Conservation (phyloP, 2,113 vertebrate genomes). For the Arenaria interpres region DNA sequence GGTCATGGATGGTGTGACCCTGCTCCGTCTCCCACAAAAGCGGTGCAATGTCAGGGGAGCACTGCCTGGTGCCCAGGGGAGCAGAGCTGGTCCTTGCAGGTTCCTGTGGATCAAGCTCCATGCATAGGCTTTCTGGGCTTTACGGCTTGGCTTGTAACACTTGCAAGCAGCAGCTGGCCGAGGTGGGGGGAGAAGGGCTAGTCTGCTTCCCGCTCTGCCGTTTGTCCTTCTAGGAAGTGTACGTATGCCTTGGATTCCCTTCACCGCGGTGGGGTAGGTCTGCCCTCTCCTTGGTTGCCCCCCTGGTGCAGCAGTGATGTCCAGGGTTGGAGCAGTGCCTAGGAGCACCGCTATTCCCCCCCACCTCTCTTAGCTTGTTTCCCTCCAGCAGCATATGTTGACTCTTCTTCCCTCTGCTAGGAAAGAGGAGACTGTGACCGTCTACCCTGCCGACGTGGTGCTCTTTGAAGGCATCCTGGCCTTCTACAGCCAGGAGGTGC, state of each 20-base stretch:
- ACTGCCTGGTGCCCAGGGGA: neutral
- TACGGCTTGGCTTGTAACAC: neutral
- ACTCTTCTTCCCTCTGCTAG: conserved; percentile 66
- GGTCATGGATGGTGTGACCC: neutral
- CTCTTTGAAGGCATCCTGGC: conserved; percentile 96
- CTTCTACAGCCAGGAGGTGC: conserved; percentile 95
- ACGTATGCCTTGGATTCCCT: conserved; percentile 20
- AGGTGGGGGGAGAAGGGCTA: neutral
- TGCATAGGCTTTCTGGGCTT: neutral
- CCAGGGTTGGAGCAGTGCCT: conserved; percentile 4
- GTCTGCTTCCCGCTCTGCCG: conserved; percentile 1
- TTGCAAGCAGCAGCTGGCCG: neutral
- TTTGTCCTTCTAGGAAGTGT: conserved; percentile 36
- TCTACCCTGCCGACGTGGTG: conserved; percentile 95
- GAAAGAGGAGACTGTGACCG: conserved; percentile 91
- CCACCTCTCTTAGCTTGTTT: neutral
- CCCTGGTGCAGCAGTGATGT: conserved; percentile 27
- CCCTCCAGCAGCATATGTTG: neutral
- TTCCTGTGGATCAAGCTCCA: neutral
- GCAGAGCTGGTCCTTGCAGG: neutral
- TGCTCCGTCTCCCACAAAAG: neutral
- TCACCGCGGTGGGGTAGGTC: neutral
- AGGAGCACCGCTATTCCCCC: neutral
- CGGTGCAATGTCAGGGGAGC: neutral
- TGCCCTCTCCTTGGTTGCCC: neutral